Conservation (phyloP, 1,140 invertebrate species). For the Apis florea region DNA sequence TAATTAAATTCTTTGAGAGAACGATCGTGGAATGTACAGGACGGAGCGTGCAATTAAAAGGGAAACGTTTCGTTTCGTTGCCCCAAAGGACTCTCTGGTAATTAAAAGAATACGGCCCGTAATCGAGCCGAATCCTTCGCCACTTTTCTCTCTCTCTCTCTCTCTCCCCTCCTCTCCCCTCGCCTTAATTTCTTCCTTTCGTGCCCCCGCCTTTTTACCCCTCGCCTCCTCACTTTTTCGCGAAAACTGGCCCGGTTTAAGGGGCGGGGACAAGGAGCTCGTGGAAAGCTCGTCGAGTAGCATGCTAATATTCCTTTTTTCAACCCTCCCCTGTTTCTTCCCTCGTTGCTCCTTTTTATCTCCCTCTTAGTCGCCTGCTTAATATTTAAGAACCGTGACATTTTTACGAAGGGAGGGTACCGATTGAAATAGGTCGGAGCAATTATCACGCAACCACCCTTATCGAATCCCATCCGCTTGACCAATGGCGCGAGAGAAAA, state of each 20-base stretch:
- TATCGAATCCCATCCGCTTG: slow-evolving; percentile 52
- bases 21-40: slow-evolving; percentile 78
- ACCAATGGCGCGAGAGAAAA: slow-evolving; percentile 69
- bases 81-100: slow-evolving; percentile 73
- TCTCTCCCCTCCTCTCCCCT: background rate
- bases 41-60: slow-evolving; percentile 78
- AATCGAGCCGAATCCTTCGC: slow-evolving; percentile 69
- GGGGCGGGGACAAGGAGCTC: slow-evolving; percentile 57
- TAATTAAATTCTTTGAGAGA: slow-evolving; percentile 80
- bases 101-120: slow-evolving; percentile 79
- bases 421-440: slow-evolving; percentile 77
- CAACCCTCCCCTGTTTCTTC: slow-evolving; percentile 40
- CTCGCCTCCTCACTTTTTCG: slow-evolving; percentile 16
- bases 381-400: slow-evolving; percentile 52
- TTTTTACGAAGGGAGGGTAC: slow-evolving; percentile 65
- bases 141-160: slow-evolving; percentile 46
- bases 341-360: background rate
- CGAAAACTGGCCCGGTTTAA: slow-evolving; percentile 34
- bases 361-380: background rate
- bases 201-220: background rate
- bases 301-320: slow-evolving; percentile 76
- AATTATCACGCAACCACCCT: slow-evolving; percentile 71
- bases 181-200: slow-evolving; percentile 41
- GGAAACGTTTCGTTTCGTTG: slow-evolving; percentile 77
- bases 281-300: slow-evolving; percentile 63